phyloP scores from a whole-genome alignment of 2,113 vertebrate species.

The Rhinoptilus africanus region DNA sequence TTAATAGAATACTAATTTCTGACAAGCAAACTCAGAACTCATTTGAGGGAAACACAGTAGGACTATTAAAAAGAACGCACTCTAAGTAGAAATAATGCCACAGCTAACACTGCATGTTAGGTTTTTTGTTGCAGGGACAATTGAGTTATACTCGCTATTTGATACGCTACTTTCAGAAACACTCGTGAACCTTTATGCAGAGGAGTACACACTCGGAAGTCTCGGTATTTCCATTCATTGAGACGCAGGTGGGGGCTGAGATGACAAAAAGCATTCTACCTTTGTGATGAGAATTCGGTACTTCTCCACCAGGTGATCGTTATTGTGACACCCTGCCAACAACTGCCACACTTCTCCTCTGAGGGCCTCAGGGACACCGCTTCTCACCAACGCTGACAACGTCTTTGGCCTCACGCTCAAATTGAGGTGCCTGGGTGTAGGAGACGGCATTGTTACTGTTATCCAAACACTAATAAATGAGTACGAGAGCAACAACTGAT shows the following conservation, averaged over 20 bases:
- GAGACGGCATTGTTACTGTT: neutral
- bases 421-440: slow-evolving; percentile 87
- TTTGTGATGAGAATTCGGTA: slow-evolving; percentile 98
- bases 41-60: neutral
- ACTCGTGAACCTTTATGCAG: neutral
- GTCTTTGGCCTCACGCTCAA: slow-evolving; percentile 90
- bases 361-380: slow-evolving; percentile 94
- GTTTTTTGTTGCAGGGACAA: neutral
- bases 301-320: slow-evolving; percentile 95
- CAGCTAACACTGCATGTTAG: neutral
- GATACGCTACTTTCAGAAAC: neutral
- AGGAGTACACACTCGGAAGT: rapidly evolving
- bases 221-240: neutral
- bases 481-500: neutral
- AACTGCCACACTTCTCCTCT: slow-evolving; percentile 98
- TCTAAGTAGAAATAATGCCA: neutral
- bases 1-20: neutral
- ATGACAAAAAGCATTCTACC: slow-evolving; percentile 69
- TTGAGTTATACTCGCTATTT: rapidly evolving
- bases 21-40: neutral
- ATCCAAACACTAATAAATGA: neutral
- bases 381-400: slow-evolving; percentile 88
- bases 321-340: slow-evolving; percentile 96
- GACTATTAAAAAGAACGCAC: neutral
- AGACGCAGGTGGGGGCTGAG: rapidly evolving